Base-by-base conservation (phyloP, 2,797 vertebrate genomes). In the Eremophila alpestris region DNA sequence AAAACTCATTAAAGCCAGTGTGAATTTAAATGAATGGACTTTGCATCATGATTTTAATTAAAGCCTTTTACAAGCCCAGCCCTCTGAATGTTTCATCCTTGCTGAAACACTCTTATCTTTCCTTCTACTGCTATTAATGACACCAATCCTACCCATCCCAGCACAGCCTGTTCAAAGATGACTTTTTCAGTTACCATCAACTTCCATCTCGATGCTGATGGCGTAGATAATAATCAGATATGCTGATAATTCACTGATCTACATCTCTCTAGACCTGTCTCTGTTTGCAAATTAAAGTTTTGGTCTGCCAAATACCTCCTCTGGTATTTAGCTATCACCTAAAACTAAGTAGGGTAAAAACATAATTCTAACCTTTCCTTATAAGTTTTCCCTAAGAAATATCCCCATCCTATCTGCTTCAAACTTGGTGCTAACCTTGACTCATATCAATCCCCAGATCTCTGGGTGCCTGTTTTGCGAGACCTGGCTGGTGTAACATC, bases 181-280 rank as follows among this genome's bases (percentile, higher is more conserved):
- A 82, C 92, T 92, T 92, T 82, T 90, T 87, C 91, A 94, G 69
- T 93, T 93, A 92, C 60, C 55, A 73, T 89, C 89, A 94, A 21
- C 70, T 94, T 78, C 63, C 87, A 87, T 67, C 75, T 79, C 63
- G 8, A 36, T 36, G 36, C 36, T 36, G 36, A 36, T 36, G 36
- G 36, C 36, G 10, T 36, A 36, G 36, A 36, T 36, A 36, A 36
- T 36, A 36, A 36, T 36, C 36, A 36, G 36, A 36, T 92, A 36
- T 89, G 91, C 75, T 80, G 92, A 84, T 92, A 93, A 93, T 84
- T 89, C 84, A 93, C 74, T 52, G 68, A 56, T 84, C 49, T 87
- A 38, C 78, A 80, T 74, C 75, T 92, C 86, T 93, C 63, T 63
- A 89, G 87, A 91, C 49, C 63, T 89, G 59, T 52, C 26, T 90